Base-by-base conservation (phyloP, 2,888 invertebrate species). In the Tridacna gigas region DNA sequence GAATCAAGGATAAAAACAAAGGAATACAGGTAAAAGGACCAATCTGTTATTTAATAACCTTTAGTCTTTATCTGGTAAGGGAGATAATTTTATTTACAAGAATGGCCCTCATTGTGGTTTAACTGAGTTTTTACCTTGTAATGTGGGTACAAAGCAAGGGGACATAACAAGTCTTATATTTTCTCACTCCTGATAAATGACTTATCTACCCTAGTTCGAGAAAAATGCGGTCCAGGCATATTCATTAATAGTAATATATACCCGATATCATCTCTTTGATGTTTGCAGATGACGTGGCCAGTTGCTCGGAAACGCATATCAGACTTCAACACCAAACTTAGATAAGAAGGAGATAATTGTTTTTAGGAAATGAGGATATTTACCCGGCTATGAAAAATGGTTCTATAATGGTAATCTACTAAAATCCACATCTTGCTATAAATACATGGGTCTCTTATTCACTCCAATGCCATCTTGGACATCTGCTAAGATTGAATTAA, bases 231-330 rank as follows among this genome's bases (percentile, higher is more conserved):
- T 3, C 7, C 48, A 13, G 73, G 51, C 2, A 73, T 73, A 73
- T 47, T 73, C 28, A 73, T 73, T 22, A 73, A n/a, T 48, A 51
- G 22, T 20, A 48, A 20, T 22, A 73, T n/a, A n/a, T 73, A 48
- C 73, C 47, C 18, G 73, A 73, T 51, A 48, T 73, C 0, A 9
- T 48, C 12, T 73, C n/a, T 51, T 25, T 73, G 15, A 73, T 73
- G 51, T 73, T 73, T 25, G 47, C 73, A n/a, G 73, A 48, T 25
- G 73, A 73, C 51, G 51, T 73, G 5, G n/a, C 73, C 45, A 73
- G 25, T 48, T 47, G 51, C 48, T 2, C 51, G n/a, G 45, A 73
- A 73, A 48, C 51, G 11, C n/a, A n/a, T n/a, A 22, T 48, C 4
- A 73, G 48, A 51, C 51, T 73, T 11, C 47, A 73, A 73, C 48